Base-by-base conservation (phyloP, 2,797 vertebrate genomes). In the Artibeus jamaicensis region DNA sequence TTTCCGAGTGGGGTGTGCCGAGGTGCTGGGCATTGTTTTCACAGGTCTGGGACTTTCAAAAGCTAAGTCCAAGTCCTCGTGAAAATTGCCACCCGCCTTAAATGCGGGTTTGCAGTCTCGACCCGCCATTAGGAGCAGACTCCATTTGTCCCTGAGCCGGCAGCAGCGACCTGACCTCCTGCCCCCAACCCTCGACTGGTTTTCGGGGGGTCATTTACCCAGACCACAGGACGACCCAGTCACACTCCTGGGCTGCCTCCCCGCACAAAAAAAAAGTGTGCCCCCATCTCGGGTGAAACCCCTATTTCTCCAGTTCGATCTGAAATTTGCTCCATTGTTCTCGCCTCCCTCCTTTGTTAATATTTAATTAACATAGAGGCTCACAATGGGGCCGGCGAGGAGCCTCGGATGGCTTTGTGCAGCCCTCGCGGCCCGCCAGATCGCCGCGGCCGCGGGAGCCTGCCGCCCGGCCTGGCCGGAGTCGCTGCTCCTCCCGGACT, bases 301-400 rank as follows among this genome's bases (percentile, higher is more conserved):
- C 55, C 4, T 78, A 95, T 97, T 98, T 98, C 97, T 90, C 93
- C 91, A 46, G 85, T 86, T 85, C 88, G 97, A 97, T 84, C 86
- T 98, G 97, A 98, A 98, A 98, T 98, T 98, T 98, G 97, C 98
- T 98, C 99, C 98, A 99, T 99, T 99, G 99, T 99, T 99, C 98
- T 97, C 86, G 96, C 85, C 96, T 96, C 94, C 96, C 95, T 95
- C 97, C 99, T 98, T 98, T 99, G 98, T 98, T 98, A 98, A 99
- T 99, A 98, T 99, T 99, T 97, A 98, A 99, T 99, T 99, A 98
- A 99, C 99, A 98, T 98, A 99, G 98, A 98, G 97, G 98, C 98
- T 97, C 98, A 98, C 99, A 99, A 98, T 97, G 98, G 93, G 98
- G 97, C 96, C 96, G 70, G 93, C 84, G 86, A 92, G 97, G 96